Percentiles rank a stretch among this genome's conserved stretches.
phyloP scores from a whole-genome alignment of 2,113 vertebrate species.

The Aphelocoma coerulescens region DNA sequence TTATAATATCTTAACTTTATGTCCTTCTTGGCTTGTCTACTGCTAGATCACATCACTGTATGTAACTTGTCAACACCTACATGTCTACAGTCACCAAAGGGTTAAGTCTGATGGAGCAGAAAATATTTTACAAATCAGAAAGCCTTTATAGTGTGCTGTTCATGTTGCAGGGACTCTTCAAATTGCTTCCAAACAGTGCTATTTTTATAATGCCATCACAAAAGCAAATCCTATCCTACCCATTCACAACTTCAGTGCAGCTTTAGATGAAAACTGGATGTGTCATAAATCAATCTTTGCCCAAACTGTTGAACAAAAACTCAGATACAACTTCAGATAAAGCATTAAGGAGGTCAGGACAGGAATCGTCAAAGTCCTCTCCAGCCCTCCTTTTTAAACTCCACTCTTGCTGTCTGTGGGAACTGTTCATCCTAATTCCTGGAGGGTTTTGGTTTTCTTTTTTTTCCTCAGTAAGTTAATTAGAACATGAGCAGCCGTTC shows the following conservation, averaged over 20 bases:
- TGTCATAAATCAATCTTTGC: not conserved
- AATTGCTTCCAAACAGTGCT: constrained; percentile 64
- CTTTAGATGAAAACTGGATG: not conserved
- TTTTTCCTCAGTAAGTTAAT: not conserved
- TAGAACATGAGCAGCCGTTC: not conserved
- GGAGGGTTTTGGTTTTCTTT: not conserved
- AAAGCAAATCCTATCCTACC: constrained; percentile 17
- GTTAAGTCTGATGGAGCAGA: constrained; percentile 8
- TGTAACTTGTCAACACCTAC: not conserved
- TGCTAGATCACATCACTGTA: not conserved
- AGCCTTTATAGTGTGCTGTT: not conserved
- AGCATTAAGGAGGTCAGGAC: not conserved
- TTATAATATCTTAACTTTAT: not conserved
- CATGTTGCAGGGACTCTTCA: constrained; percentile 22
- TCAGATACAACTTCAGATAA: not conserved
- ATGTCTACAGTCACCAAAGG: not conserved
- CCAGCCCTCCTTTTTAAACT: not conserved
- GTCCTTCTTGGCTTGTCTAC: not conserved
- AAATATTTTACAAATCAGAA: constrained; percentile 11
- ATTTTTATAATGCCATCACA: constrained; percentile 55
- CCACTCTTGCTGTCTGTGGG: not conserved
- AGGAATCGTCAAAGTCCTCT: not conserved
- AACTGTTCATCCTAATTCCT: not conserved
- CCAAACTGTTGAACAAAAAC: constrained; percentile 7
- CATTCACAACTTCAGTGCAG: not conserved